Evolutionary conservation across 2,888 invertebrate genomes (phyloP).

Genomic region (Eubasilissa splendida): DNA sequence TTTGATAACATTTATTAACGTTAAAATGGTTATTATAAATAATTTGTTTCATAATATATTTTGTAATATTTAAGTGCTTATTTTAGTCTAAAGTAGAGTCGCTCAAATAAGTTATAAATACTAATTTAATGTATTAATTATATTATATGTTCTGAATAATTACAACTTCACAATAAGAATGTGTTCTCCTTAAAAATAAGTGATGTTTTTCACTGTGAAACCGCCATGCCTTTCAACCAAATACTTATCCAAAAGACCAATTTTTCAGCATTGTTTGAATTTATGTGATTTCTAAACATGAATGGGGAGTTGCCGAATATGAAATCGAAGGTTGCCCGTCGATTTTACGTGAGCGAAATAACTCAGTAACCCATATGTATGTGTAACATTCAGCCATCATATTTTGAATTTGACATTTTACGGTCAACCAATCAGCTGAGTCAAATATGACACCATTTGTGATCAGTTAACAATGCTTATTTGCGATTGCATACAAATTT

Average conservation of each 20-base stretch:
- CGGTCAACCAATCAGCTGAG: slow-evolving; percentile 46
- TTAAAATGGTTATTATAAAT: no score
- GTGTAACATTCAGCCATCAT: slow-evolving; percentile 16
- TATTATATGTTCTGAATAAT: no score
- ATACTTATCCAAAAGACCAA: slow-evolving; percentile 8
- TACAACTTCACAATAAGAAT: no score
- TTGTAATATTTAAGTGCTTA: no score
- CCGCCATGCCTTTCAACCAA: neutral
- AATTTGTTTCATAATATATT: no score
- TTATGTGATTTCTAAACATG: slow-evolving; percentile 52
- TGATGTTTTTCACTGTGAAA: neutral
- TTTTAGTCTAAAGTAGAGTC: no score
- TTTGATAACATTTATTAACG: no score
- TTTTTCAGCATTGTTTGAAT: slow-evolving; percentile 21
- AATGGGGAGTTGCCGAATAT: slow-evolving; percentile 48
- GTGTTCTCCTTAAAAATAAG: no score
- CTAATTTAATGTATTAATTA: no score
- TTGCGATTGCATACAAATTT: neutral
- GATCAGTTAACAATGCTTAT: slow-evolving; percentile 7
- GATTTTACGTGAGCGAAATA: slow-evolving; percentile 13
- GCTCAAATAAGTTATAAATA: no score
- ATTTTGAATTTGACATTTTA: slow-evolving; percentile 48
- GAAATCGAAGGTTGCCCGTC: slow-evolving; percentile 28
- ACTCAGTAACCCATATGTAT: neutral
- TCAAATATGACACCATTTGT: neutral